A percentile compares a stretch with the other conserved stretches of the same genome.
Conservation (phyloP, 2,113 vertebrate species). For the Trachemys scripta region DNA sequence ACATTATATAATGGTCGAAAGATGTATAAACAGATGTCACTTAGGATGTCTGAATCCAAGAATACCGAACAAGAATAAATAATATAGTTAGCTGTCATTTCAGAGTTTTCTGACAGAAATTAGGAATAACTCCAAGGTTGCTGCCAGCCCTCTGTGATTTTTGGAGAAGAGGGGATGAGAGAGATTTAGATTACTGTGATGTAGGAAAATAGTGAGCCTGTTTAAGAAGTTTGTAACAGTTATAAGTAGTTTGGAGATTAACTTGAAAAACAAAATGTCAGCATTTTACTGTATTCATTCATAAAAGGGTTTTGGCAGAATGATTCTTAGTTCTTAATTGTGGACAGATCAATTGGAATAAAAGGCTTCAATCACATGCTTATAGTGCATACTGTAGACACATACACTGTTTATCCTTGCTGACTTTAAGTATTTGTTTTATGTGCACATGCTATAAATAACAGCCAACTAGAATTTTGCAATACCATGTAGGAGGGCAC, state of each 20-base stretch:
- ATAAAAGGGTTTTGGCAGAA: background rate
- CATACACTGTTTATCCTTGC: background rate
- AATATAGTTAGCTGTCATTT: background rate
- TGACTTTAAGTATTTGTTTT: background rate
- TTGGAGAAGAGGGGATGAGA: background rate
- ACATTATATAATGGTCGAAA: fast-evolving
- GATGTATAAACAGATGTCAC: background rate
- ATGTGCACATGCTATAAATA: background rate
- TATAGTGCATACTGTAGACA: background rate
- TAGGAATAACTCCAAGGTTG: background rate
- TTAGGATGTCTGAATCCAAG: background rate
- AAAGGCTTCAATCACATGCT: background rate
- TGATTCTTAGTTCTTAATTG: background rate
- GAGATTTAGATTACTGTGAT: background rate
- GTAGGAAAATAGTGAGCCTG: background rate
- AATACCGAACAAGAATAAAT: background rate
- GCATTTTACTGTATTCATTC: background rate
- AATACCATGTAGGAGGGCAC: background rate
- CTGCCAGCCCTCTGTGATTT: background rate
- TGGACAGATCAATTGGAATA: background rate
- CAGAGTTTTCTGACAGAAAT: background rate
- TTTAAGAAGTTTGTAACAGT: background rate
- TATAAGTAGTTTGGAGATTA: background rate
- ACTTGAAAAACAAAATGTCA: background rate
- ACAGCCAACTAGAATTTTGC: background rate